A percentile compares a stretch with the other conserved stretches of the same genome.
These are phyloP conservation scores for Bungarus multicinctus DNA, from an alignment of 2,113 vertebrate genomes.

Conservation along the genomic window DNA sequence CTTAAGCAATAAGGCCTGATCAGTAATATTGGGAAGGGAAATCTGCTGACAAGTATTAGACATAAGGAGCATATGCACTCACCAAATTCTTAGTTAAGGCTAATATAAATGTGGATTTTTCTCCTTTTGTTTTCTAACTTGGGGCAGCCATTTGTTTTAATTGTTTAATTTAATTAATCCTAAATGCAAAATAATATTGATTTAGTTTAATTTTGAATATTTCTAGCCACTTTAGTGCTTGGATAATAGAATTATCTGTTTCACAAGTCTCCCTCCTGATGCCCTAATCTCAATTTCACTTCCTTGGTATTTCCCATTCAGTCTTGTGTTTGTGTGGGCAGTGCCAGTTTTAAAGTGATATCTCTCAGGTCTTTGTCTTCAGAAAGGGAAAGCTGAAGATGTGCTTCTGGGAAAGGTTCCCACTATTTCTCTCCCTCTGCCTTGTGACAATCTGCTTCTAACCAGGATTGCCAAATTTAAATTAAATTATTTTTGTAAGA, in stretches of 20 bases:
- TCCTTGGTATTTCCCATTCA: neutral
- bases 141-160: neutral
- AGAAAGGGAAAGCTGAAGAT: neutral
- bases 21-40: neutral
- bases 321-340: neutral
- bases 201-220: neutral
- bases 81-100: neutral
- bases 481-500: neutral
- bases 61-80: neutral
- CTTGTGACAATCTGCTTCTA: neutral
- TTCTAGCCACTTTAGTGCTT: neutral
- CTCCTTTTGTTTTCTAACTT: conserved; percentile 12
- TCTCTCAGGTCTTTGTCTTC: neutral
- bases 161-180: neutral
- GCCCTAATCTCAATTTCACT: neutral
- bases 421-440: neutral
- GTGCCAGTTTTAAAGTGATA: neutral
- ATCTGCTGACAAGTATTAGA: conserved; percentile 14
- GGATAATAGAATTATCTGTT: neutral
- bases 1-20: conserved; percentile 30
- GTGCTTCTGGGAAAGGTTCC: neutral
- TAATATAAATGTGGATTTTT: neutral
- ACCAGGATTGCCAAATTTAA: neutral
- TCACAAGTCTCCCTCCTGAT: neutral
- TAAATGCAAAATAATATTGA: neutral